Evolutionary conservation across 2,797 vertebrate genomes (phyloP).

Genomic region (Anabacerthia variegaticeps): DNA sequence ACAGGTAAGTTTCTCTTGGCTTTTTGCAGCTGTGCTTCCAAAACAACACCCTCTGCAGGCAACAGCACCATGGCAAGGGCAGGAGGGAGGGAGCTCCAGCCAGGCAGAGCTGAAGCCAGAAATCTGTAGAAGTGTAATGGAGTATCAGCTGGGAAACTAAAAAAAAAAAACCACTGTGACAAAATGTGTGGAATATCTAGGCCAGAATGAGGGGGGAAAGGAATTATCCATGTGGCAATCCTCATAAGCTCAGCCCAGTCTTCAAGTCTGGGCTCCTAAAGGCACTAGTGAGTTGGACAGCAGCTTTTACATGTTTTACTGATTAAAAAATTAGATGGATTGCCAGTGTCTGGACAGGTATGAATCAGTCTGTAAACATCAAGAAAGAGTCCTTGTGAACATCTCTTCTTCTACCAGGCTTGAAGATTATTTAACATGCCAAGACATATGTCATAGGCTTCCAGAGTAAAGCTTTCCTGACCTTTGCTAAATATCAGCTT

Average conservation of each 20-base stretch:
- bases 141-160: not conserved
- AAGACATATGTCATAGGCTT: not conserved
- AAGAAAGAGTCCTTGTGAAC: not conserved
- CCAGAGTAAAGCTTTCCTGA: slow-evolving; percentile 15
- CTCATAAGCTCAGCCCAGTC: not conserved
- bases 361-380: not conserved
- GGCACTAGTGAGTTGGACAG: not conserved
- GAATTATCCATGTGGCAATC: not conserved
- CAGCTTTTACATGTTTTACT: not conserved
- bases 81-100: not conserved
- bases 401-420: not conserved
- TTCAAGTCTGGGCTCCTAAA: not conserved
- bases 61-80: not conserved
- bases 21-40: not conserved
- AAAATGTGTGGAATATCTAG: not conserved
- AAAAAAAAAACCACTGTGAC: not conserved
- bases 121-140: not conserved
- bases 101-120: not conserved
- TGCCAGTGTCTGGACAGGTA: not conserved
- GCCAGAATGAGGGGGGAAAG: not conserved
- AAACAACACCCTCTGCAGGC: not conserved
- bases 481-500: slow-evolving; percentile 50
- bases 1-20: not conserved
- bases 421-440: not conserved
- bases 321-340: not conserved